A percentile compares a stretch with the other conserved stretches of the same genome.
Evolutionary conservation across 2,113 vertebrate genomes (phyloP).

Genomic region (Petrocephalus zakoni): DNA sequence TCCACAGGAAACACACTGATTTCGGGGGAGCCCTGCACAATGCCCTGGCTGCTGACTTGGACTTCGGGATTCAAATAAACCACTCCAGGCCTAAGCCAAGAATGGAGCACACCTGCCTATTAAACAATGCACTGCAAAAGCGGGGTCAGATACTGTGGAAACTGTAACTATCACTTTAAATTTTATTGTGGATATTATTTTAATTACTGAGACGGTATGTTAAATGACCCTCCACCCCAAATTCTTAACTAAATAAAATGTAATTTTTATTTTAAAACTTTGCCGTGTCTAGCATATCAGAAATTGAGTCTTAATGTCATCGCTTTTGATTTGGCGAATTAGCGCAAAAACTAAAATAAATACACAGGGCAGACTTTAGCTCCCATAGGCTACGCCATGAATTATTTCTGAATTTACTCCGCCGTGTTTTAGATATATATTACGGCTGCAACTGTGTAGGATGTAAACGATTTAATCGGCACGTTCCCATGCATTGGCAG

Average conservation of each 20-base stretch:
- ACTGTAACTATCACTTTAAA: not conserved
- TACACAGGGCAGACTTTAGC: not conserved
- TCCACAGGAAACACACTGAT: not conserved
- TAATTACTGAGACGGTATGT: not conserved
- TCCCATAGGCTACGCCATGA: not conserved
- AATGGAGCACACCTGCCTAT: not conserved
- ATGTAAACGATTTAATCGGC: not conserved
- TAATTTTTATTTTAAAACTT: not conserved
- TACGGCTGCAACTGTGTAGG: not conserved
- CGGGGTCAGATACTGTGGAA: not conserved
- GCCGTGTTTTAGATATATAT: not conserved
- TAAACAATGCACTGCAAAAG: not conserved
- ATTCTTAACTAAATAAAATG: not conserved
- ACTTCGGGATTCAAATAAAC: not conserved
- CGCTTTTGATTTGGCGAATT: not conserved
- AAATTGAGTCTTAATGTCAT: not conserved
- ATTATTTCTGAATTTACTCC: slow-evolving; percentile 2
- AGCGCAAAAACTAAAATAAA: not conserved
- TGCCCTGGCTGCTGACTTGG: not conserved
- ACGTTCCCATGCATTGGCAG: not conserved
- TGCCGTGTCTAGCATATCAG: not conserved
- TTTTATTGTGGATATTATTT: not conserved
- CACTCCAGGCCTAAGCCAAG: not conserved
- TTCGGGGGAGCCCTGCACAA: not conserved
- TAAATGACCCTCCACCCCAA: not conserved